Evolutionary conservation across 2,888 invertebrate genomes (phyloP).

Genomic region (Parapristionchus giblindavisi): DNA sequence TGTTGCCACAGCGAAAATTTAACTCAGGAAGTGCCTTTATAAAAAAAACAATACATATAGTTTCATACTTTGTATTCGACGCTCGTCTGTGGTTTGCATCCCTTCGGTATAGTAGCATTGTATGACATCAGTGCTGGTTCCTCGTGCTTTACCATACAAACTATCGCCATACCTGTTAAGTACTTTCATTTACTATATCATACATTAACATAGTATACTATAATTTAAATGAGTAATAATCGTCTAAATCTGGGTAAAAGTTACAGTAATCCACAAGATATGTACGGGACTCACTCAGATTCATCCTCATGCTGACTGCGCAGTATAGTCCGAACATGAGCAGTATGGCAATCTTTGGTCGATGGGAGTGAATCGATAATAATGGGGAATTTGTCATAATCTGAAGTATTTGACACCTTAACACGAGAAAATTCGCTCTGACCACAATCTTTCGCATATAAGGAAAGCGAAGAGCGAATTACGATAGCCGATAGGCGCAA

Average conservation of each 20-base stretch:
- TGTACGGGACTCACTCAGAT: conserved; percentile 7
- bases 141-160: conserved; percentile 32
- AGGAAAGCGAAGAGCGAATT: too few species aligned
- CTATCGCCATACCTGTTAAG: conserved; percentile 32
- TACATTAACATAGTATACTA: too few species aligned
- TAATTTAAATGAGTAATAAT: too few species aligned
- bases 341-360: conserved; percentile 22
- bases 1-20: too few species aligned
- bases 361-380: conserved; percentile 32
- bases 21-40: too few species aligned
- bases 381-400: conserved; percentile 26
- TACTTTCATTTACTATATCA: too few species aligned
- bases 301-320: conserved; percentile 27
- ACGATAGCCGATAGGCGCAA: too few species aligned
- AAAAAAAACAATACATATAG: neutral
- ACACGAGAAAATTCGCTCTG: too few species aligned
- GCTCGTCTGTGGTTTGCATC: conserved; percentile 25
- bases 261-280: neutral
- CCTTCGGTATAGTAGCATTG: conserved; percentile 22
- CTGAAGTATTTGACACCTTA: too few species aligned
- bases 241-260: neutral
- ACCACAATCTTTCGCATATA: too few species aligned
- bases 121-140: neutral
- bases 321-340: conserved; percentile 31
- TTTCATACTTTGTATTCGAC: conserved; percentile 16